Evolutionary conservation across 37 sponge, comb jelly and placozoan species (phyloP).

Genomic region (Bolinopsis microptera): DNA sequence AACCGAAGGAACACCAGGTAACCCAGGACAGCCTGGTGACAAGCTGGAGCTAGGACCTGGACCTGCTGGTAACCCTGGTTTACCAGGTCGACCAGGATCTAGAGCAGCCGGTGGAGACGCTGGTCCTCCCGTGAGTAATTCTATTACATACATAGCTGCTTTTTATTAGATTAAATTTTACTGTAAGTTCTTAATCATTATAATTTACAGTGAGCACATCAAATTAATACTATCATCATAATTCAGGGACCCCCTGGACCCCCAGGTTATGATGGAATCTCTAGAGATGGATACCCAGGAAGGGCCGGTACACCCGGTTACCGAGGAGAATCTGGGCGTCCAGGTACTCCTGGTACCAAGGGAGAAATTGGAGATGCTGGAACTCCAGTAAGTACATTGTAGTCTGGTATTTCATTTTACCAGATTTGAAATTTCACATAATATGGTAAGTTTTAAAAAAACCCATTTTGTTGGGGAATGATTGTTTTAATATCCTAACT

Average conservation of each 20-base stretch:
- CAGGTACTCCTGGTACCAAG: neutral
- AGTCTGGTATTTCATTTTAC: too few species aligned
- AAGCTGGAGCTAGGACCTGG: conserved; percentile 21
- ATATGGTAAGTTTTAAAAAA: too few species aligned
- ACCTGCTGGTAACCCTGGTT: neutral
- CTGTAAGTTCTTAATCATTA: too few species aligned
- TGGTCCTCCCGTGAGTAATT: neutral
- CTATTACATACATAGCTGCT: too few species aligned
- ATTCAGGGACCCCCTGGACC: conserved; percentile 7
- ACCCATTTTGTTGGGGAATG: too few species aligned
- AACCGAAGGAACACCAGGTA: neutral
- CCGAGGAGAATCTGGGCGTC: neutral
- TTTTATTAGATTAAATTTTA: too few species aligned
- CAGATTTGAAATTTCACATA: too few species aligned
- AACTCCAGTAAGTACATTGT: neutral
- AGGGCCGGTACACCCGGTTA: neutral
- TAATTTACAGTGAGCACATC: too few species aligned
- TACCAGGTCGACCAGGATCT: neutral
- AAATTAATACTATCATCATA: too few species aligned
- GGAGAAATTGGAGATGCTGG: neutral
- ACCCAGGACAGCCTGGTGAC: neutral
- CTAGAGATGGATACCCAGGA: neutral
- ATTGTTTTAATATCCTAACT: too few species aligned
- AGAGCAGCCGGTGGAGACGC: neutral
- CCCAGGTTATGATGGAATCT: neutral